phyloP scores from a whole-genome alignment of 2,113 vertebrate species.

The Ophiodon elongatus region DNA sequence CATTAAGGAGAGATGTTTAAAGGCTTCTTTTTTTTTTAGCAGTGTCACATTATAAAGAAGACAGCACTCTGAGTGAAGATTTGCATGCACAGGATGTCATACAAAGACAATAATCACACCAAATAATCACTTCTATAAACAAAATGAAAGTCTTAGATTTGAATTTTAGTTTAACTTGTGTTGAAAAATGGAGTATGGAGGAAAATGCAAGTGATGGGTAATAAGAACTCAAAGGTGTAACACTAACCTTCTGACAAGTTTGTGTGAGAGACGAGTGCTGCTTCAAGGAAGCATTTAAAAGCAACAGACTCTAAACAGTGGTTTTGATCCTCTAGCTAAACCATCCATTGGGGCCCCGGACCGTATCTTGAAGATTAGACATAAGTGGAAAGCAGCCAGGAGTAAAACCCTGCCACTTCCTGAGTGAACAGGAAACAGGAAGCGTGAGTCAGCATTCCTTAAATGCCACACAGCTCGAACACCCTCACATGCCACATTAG shows the following conservation, averaged over 20 bases:
- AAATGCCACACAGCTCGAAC: conserved; percentile 60
- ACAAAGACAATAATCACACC: not conserved
- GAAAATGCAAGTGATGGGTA: not conserved
- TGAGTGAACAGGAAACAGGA: conserved; percentile 82
- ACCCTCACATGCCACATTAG: not conserved
- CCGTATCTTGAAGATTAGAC: conserved; percentile 75
- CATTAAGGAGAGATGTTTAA: not conserved
- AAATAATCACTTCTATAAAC: not conserved
- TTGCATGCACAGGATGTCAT: not conserved
- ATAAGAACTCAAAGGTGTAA: not conserved
- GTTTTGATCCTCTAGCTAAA: conserved; percentile 34
- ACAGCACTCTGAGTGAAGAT: not conserved
- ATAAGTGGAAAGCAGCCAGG: conserved; percentile 58
- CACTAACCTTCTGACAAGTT: not conserved
- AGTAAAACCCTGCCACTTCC: conserved; percentile 78
- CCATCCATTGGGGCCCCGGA: conserved; percentile 47
- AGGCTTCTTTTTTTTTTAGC: not conserved
- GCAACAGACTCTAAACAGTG: conserved; percentile 24
- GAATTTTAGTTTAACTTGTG: not conserved
- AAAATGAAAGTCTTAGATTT: not conserved
- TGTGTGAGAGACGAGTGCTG: not conserved
- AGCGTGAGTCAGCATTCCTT: conserved; percentile 81
- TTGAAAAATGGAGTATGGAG: not conserved
- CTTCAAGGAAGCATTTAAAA: conserved; percentile 53
- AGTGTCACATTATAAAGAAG: not conserved